Percentiles rank a stretch among this genome's conserved stretches.
phyloP scores from a whole-genome alignment of 2,797 vertebrate species.

The Cynodonichthys magdalenae region DNA sequence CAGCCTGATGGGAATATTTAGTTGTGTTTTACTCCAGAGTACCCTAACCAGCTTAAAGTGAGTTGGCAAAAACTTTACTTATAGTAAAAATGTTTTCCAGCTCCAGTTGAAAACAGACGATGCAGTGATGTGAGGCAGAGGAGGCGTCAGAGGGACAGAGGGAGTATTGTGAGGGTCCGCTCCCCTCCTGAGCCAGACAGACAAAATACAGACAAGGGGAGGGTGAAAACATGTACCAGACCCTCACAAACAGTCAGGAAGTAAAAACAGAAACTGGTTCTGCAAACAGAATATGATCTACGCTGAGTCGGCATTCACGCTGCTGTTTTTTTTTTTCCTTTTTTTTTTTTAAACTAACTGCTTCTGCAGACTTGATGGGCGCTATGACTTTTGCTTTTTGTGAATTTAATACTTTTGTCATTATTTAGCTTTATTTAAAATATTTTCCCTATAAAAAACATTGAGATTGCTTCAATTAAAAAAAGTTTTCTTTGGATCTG shows the following conservation, averaged over 20 bases:
- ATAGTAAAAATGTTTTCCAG: constrained; percentile 10
- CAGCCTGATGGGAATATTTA: not conserved
- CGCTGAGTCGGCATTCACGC: too few species aligned
- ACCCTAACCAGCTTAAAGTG: not conserved
- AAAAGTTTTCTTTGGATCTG: too few species aligned
- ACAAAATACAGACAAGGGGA: constrained; percentile 58
- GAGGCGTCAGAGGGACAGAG: constrained; percentile 57
- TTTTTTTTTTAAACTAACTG: too few species aligned
- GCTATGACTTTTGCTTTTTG: too few species aligned
- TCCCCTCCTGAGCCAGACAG: constrained; percentile 55
- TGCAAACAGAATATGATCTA: constrained; percentile 19
- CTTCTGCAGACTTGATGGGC: too few species aligned
- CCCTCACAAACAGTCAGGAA: constrained; percentile 11
- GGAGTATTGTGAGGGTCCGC: constrained; percentile 65
- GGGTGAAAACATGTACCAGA: constrained; percentile 17
- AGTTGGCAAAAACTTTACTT: not conserved
- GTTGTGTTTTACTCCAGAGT: not conserved
- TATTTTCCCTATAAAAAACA: too few species aligned
- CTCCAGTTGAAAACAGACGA: constrained; percentile 26
- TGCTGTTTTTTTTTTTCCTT: too few species aligned
- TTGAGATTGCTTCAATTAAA: too few species aligned
- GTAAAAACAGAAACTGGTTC: constrained; percentile 41
- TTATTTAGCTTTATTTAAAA: too few species aligned
- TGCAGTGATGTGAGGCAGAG: constrained; percentile 45
- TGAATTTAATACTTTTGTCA: too few species aligned